phyloP scores from a whole-genome alignment of 2,797 vertebrate genomes.

The Catamblyrhynchus diadema region DNA sequence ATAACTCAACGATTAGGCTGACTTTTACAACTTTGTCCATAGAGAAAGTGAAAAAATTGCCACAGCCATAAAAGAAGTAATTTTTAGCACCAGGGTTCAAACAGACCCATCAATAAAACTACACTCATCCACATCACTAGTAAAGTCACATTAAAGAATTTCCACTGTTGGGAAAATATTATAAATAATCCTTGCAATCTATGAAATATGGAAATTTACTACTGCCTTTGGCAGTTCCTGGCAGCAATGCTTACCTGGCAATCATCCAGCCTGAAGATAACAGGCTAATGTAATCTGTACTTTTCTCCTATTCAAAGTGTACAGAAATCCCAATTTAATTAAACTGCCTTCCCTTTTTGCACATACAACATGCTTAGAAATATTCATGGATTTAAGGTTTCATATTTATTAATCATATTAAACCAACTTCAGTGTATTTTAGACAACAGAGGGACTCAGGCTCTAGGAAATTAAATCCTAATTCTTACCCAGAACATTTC shows the following conservation, averaged over 20 bases:
- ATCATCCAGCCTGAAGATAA: background rate
- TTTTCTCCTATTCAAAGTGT: background rate
- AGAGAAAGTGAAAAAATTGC: background rate
- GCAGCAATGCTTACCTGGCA: background rate
- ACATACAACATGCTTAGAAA: background rate
- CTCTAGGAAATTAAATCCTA: background rate
- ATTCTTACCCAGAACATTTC: slow-evolving; percentile 89
- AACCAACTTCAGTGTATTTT: background rate
- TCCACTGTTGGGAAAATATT: background rate
- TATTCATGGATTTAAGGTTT: background rate
- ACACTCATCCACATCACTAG: background rate
- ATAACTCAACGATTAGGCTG: background rate
- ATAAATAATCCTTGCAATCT: background rate
- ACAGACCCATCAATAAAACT: background rate
- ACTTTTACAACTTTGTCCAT: background rate
- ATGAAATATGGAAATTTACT: background rate
- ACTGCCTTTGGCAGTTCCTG: background rate
- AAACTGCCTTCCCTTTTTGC: background rate
- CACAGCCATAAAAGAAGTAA: background rate
- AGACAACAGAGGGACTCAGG: background rate
- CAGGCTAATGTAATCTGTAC: background rate
- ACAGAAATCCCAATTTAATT: background rate
- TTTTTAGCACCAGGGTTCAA: background rate
- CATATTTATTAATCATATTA: background rate
- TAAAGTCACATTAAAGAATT: background rate